Conservation (phyloP, 2,797 vertebrate genomes). For the Chloroceryle inda region DNA sequence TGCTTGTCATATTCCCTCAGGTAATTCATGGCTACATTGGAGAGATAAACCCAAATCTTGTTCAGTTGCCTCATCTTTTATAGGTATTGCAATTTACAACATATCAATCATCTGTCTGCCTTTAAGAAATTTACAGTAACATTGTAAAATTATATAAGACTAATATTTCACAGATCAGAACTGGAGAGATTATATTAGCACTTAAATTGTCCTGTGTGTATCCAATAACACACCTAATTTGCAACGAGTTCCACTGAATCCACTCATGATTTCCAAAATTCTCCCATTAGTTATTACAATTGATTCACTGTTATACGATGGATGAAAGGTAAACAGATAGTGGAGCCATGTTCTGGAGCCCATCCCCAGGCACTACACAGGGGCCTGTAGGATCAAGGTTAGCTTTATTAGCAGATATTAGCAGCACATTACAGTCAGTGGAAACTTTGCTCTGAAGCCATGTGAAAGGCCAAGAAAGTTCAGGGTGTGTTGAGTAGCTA, state of each 20-base stretch:
- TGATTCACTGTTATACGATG: neutral
- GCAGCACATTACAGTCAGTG: neutral
- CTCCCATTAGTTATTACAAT: conserved; percentile 21
- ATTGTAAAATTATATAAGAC: conserved; percentile 51
- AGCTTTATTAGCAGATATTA: neutral
- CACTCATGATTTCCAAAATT: conserved; percentile 13
- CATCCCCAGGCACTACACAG: neutral
- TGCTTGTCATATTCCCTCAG: conserved; percentile 39
- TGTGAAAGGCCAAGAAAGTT: neutral
- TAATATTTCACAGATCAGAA: conserved; percentile 39
- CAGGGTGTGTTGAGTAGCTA: neutral
- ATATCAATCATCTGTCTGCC: conserved; percentile 34
- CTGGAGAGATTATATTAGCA: neutral
- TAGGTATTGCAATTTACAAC: neutral
- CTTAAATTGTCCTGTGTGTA: neutral
- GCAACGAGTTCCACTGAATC: conserved; percentile 3
- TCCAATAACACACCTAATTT: conserved; percentile 32
- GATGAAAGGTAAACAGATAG: neutral
- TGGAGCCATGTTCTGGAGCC: neutral
- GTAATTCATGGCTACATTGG: conserved; percentile 37
- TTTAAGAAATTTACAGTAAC: conserved; percentile 48
- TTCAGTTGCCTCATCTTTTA: conserved; percentile 33
- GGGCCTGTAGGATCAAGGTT: neutral
- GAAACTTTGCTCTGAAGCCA: neutral
- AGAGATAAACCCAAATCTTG: conserved; percentile 34